Conservation (phyloP, 2,888 invertebrate genomes). For the Epicampocera succincta region DNA sequence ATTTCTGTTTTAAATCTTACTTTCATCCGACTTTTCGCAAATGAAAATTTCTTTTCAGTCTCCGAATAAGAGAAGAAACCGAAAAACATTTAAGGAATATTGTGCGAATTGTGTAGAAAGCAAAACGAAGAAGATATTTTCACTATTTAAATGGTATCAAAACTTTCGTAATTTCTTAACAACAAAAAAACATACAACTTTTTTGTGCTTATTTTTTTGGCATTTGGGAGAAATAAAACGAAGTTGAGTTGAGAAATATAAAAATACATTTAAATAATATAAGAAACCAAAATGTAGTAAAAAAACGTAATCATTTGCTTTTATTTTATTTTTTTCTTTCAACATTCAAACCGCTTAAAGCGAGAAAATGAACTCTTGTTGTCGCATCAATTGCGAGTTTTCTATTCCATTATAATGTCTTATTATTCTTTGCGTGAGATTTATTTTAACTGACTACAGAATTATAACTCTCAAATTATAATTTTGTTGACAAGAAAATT, state of each 20-base stretch:
- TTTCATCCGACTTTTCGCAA: constrained; percentile 47
- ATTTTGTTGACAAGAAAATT: too few species aligned
- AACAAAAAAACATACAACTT: constrained; percentile 41
- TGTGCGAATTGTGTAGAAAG: constrained; percentile 17
- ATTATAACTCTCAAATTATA: too few species aligned
- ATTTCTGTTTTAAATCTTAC: constrained; percentile 50
- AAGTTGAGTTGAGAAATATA: neutral
- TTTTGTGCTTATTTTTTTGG: neutral
- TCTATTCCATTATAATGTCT: too few species aligned
- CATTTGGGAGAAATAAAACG: neutral
- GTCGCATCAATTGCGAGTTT: too few species aligned
- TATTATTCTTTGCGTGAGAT: too few species aligned
- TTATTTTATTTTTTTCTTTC: too few species aligned
- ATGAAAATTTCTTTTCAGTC: constrained; percentile 29
- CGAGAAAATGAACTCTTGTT: too few species aligned
- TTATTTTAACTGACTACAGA: too few species aligned
- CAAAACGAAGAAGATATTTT: constrained; percentile 40
- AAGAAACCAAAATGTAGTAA: neutral
- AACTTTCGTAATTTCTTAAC: constrained; percentile 60
- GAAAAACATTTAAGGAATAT: constrained; percentile 20
- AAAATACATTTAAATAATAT: neutral
- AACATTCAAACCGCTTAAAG: too few species aligned
- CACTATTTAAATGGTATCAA: constrained; percentile 61
- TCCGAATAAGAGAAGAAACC: constrained; percentile 28
- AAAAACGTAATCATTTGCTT: neutral